Percentiles rank a stretch among this genome's conserved stretches.
phyloP scores from a whole-genome alignment of 2,113 vertebrate species.

The Passer montanus region DNA sequence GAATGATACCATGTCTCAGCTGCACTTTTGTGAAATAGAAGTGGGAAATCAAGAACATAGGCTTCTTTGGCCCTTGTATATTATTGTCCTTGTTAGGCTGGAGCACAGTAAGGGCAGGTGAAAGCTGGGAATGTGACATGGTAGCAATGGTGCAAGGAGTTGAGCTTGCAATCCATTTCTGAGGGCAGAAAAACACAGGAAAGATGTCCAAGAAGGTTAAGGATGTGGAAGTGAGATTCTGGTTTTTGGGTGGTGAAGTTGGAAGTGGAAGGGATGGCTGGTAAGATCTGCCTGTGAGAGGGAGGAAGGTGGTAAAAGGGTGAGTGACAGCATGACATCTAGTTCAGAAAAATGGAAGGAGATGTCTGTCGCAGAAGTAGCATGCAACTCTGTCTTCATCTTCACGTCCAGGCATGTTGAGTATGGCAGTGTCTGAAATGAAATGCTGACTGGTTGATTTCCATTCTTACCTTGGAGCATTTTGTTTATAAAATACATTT shows the following conservation, averaged over 20 bases:
- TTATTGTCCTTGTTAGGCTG: background rate
- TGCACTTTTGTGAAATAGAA: background rate
- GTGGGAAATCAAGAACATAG: background rate
- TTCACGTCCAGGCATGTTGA: background rate
- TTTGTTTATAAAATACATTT: background rate
- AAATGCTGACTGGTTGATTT: background rate
- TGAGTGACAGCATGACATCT: background rate
- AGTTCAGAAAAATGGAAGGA: background rate
- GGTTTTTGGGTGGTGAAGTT: rapidly evolving
- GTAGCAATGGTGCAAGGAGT: rapidly evolving
- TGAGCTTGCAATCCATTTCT: background rate
- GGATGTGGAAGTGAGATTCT: background rate
- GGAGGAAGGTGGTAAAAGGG: background rate
- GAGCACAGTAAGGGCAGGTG: background rate
- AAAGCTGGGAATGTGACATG: background rate
- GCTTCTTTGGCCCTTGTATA: background rate
- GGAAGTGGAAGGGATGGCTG: background rate
- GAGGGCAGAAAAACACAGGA: background rate
- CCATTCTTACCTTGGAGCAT: background rate
- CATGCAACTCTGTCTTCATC: rapidly evolving
- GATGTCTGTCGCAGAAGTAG: background rate
- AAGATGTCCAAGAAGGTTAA: background rate
- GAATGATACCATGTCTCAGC: background rate
- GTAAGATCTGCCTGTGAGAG: background rate
- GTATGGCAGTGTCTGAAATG: background rate